Evolutionary conservation across 2,888 invertebrate genomes (phyloP), one percentile per base, ranked within the genome.

Genomic region (Volucella zonaria): DNA sequence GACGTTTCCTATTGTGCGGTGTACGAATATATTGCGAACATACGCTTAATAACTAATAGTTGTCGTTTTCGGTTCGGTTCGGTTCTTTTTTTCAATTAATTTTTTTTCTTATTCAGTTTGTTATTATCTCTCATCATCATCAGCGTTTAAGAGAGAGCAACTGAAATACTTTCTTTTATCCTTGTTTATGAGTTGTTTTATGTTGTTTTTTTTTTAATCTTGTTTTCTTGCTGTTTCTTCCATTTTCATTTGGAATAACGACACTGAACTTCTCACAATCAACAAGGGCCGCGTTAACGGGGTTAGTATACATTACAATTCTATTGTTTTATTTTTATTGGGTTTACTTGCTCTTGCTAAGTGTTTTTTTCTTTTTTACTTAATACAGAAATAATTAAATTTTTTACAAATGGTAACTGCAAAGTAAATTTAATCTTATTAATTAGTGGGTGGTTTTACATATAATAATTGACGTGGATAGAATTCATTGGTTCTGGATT

Each of bases 251-350:
- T 85, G 76, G 81, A 68, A 74, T 68, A 73, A 62, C 81, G 81
- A 77, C 81, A 64, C 73, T 76, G 73, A 80, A 85, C 81, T 78
- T 62, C 67, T 67, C 73, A 40, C 76, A 75, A 81, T 54, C 73
- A 66, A 67, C 75, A 81, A 85, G 85, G 85, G 85, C 81, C 85
- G 85, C 76, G 85, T 85, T 77, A 85, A 85, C 85, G 85, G 85
- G 85, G 85, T 85, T 85, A 73, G 85, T 85, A 85, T 74, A 59
- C 0, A 76, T 40, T 10, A 38, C 2, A 45, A 14, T 54, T 45
- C 40, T 42, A 14, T 45, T 56, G 31, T 14, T 54, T 43, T 58
- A 31, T 49, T 54, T 51, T 73, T 77, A 38, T 43, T 62, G 11
- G 23, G 10, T 8, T 54, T 3, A 43, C 31, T 8, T 31, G 11